Base-by-base conservation (phyloP, 64 coral and sea anemone species). In the Catalaphyllia jardinei region DNA sequence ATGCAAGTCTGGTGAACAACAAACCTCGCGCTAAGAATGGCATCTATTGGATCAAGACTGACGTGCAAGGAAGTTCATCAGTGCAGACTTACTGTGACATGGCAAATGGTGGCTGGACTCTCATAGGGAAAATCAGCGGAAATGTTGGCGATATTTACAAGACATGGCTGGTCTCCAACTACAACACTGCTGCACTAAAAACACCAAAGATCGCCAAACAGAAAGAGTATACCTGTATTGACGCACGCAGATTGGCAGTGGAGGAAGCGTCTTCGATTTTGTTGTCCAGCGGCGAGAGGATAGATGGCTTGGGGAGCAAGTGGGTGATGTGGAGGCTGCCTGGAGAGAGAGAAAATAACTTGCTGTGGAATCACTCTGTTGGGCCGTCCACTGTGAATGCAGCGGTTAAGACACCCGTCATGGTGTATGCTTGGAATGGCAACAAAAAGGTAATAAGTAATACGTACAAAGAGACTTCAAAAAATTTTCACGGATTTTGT, bases 41-140 rank as follows among this genome's bases (percentile, higher is more conserved):
- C 25, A 72, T 89, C 1, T 95, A 95, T 31, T 95, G 94, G 94
- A 78, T 95, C 57, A 95, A 91, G 72, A 95, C 93, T 51, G 59
- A 78, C 67, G 67, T 87, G 22, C 18, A 75, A 46, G 51, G 71
- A 10, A 62, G 74, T 16, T 83, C 73, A 3, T 64, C 52, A 42
- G 80, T 55, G 31, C 84, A 87, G 74, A 94, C 93, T 10, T 94
- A 77, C 89, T 95, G 94, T 71, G 94, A 95, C 29, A 91, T 95
- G 89, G 75, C 72, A 12, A 95, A 92, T 52, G 94, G 94, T 50
- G 89, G 94, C 49, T 95, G 94, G 94, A 95, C 94, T 77, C 86
- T 95, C 17, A 89, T 95, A 52, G 94, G 94, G 25, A 95, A 95
- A 50, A 51, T 95, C 28, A 95, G 94, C 29, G 94, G 94, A 29